These are phyloP conservation scores for Tetramorium parvispinum DNA, from an alignment of 1,140 invertebrate genomes.

Conservation along the genomic window DNA sequence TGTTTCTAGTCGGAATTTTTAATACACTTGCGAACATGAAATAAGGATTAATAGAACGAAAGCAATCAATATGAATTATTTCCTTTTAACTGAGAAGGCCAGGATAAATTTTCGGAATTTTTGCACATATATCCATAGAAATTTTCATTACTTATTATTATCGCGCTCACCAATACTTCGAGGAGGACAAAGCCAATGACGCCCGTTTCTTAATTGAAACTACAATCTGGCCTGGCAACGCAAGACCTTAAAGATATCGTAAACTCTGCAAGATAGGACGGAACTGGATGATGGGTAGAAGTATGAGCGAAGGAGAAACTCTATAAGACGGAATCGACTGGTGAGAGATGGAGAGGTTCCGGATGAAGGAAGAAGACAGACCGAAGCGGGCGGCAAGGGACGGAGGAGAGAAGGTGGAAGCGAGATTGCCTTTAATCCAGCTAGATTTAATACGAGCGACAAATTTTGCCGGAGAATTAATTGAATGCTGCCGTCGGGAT, in stretches of 20 bases:
- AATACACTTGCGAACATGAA: background rate
- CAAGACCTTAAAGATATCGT: conserved; percentile 56
- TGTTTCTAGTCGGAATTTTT: background rate
- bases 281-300: conserved; percentile 41
- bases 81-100: background rate
- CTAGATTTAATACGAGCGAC: conserved; percentile 84
- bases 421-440: conserved; percentile 84
- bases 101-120: background rate
- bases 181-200: conserved; percentile 18
- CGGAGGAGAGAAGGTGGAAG: conserved; percentile 72
- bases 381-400: conserved; percentile 62
- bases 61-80: background rate
- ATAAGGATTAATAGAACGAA: background rate
- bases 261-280: conserved; percentile 56
- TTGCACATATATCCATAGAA: background rate
- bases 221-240: conserved; percentile 39
- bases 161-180: background rate
- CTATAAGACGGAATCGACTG: conserved; percentile 34
- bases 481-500: conserved; percentile 81
- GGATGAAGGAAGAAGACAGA: conserved; percentile 50
- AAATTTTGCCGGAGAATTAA: conserved; percentile 84
- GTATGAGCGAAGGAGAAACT: conserved; percentile 43
- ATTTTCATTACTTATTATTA: conserved; percentile 28
- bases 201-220: conserved; percentile 60
- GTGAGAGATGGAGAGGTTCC: conserved; percentile 21